A percentile compares a stretch with the other conserved stretches of the same genome.
Conservation (phyloP, 1,140 invertebrate species). For the Agraylea sexmaculata region DNA sequence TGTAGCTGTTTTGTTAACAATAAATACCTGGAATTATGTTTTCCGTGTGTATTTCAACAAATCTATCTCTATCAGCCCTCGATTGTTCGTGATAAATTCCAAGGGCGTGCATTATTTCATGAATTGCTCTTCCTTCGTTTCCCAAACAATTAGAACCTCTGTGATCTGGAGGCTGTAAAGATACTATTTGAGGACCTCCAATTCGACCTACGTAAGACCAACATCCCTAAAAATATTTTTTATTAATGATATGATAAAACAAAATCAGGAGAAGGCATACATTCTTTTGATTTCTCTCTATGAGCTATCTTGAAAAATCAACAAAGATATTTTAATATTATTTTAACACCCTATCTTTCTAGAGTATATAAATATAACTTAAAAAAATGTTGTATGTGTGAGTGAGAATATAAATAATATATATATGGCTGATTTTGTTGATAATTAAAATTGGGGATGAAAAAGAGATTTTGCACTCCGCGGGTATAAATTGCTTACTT, state of each 20-base stretch:
- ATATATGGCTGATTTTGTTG: no score
- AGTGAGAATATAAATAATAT: no score
- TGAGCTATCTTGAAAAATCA: no score
- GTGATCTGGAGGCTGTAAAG: slow-evolving; percentile 48
- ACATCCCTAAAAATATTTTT: slow-evolving; percentile 37
- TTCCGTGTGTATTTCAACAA: slow-evolving; percentile 43
- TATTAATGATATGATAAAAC: slow-evolving; percentile 4
- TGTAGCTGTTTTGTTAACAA: slow-evolving; percentile 1
- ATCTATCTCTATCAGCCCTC: slow-evolving; percentile 46
- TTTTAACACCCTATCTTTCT: no score
- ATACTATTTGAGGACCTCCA: slow-evolving; percentile 54
- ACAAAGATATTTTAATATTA: no score
- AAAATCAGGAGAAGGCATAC: no score
- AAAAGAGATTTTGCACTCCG: no score
- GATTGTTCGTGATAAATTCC: slow-evolving; percentile 57
- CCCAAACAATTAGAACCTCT: slow-evolving; percentile 46
- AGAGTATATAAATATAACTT: no score
- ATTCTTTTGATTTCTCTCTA: no score
- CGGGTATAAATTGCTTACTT: no score
- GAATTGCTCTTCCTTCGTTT: slow-evolving; percentile 47
- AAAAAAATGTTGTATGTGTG: no score
- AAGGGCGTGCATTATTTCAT: slow-evolving; percentile 55
- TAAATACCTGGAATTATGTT: slow-evolving; percentile 44
- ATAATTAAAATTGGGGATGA: no score
- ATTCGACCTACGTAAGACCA: slow-evolving; percentile 54